A percentile compares a stretch with the other conserved stretches of the same genome.
These are phyloP conservation scores for Drosophila seclusa DNA, from an alignment of 2,888 invertebrate species.

Conservation along the genomic window DNA sequence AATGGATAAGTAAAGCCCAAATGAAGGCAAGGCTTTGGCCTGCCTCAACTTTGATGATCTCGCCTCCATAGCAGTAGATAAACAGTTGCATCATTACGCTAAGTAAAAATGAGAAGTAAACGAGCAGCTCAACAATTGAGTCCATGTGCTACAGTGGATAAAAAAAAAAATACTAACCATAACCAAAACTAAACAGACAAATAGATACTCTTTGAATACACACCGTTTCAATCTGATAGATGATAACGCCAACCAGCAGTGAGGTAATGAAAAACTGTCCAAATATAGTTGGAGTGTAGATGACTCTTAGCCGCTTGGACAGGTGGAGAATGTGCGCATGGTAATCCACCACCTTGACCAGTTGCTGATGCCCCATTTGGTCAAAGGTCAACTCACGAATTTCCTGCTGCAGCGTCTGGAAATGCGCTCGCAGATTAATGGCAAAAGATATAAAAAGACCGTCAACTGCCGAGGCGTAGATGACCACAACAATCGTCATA, in stretches of 20 bases:
- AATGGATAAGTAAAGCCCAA: not conserved
- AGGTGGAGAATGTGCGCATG: slow-evolving; percentile 74
- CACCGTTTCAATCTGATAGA: slow-evolving; percentile 83
- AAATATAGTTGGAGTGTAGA: slow-evolving; percentile 82
- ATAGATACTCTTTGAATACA: not conserved
- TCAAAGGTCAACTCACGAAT: slow-evolving; percentile 34
- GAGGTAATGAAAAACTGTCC: slow-evolving; percentile 83
- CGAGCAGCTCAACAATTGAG: slow-evolving; percentile 66
- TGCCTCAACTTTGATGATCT: slow-evolving; percentile 82
- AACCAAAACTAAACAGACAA: not conserved
- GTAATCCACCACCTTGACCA: slow-evolving; percentile 68
- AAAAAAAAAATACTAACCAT: not conserved
- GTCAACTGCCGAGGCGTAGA: slow-evolving; percentile 79
- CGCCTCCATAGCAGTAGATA: slow-evolving; percentile 83
- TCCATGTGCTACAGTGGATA: slow-evolving; percentile 68
- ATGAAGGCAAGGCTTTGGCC: not conserved
- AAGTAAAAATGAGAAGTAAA: slow-evolving; percentile 74
- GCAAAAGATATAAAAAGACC: slow-evolving; percentile 82
- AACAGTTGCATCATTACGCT: slow-evolving; percentile 82
- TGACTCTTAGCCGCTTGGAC: slow-evolving; percentile 61
- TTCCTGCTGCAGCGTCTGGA: slow-evolving; percentile 72
- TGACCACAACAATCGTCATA: slow-evolving; percentile 70
- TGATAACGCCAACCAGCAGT: slow-evolving; percentile 81
- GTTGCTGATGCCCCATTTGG: slow-evolving; percentile 34
- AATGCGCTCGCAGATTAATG: slow-evolving; percentile 79